A percentile compares a stretch with the other conserved stretches of the same genome.
Evolutionary conservation across 2,888 invertebrate species (phyloP).

Genomic region (Ametastegia equiseti): DNA sequence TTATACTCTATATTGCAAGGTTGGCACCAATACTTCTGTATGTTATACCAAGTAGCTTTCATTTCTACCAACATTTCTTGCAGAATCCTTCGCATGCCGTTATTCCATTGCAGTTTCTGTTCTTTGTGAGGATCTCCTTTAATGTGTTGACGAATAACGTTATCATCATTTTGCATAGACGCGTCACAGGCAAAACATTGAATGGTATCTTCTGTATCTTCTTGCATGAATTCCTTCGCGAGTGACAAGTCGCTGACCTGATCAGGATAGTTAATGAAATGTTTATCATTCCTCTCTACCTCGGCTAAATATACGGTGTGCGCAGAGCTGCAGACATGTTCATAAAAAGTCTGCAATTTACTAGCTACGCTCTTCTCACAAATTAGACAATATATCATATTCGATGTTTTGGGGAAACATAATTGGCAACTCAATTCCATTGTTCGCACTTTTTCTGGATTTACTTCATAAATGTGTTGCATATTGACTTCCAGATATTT

Average conservation of each 20-base stretch:
- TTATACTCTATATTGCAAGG: constrained; percentile 2
- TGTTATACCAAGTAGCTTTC: constrained; percentile 27
- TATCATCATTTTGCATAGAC: constrained; percentile 53
- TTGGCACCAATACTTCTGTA: constrained; percentile 38
- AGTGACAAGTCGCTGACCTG: constrained; percentile 62
- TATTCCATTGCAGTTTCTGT: constrained; percentile 25
- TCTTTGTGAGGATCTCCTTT: constrained; percentile 1
- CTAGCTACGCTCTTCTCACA: constrained; percentile 58
- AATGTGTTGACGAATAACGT: constrained; percentile 53
- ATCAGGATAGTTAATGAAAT: constrained; percentile 51
- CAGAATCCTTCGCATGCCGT: background rate
- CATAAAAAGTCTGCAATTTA: constrained; percentile 56
- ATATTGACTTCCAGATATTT: constrained; percentile 18
- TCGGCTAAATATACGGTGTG: constrained; percentile 58
- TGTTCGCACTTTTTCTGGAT: constrained; percentile 49
- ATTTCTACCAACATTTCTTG: constrained; percentile 6
- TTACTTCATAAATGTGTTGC: constrained; percentile 8
- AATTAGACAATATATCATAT: constrained; percentile 58
- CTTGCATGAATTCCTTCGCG: constrained; percentile 58
- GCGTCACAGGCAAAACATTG: constrained; percentile 58
- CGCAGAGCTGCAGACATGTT: constrained; percentile 59
- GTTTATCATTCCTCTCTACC: constrained; percentile 53
- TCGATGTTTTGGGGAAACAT: constrained; percentile 51
- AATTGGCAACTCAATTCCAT: constrained; percentile 55
- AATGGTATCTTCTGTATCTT: constrained; percentile 53